Base-by-base conservation (phyloP, 1,140 invertebrate genomes). In the Halesus radiatus region DNA sequence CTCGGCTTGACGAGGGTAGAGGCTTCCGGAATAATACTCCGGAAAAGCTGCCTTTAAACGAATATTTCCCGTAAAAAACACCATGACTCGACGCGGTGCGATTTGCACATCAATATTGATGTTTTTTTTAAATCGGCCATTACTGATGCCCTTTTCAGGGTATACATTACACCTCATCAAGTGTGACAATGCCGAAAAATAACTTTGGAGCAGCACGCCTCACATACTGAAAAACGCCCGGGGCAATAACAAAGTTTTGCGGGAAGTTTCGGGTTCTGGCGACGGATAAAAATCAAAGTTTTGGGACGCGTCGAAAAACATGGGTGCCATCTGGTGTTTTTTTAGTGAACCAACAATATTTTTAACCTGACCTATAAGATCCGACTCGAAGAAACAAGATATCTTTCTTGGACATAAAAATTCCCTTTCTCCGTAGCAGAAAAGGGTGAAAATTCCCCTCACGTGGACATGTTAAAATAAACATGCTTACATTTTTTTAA, bases 141-240 rank as follows among this genome's bases (percentile, higher is more conserved):
- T 13, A 23, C 16, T 53, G 22, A 50, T 72, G 68, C 16, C 50
- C 15, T 20, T 23, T 15, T 26, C 3, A 10, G 68, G 68, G 52
- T 54, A 72, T 76, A 78, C 80, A 74, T 78, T 76, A 81, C 80
- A 81, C 80, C 80, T 81, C 80, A 70, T 81, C 80, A 70, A 73
- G 80, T 74, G 26, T 60, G 80, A 81, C 80, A 78, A 76, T 78
- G 66, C 32, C 76, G 58, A 79, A 81, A 76, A 81, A 81, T 79
- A 81, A 81, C 76, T 81, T 79, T 75, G 29, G 16, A 3, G 60
- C 20, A 37, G 76, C 52, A 75, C 29, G 72, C 53, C 72, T 54
- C n/a, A 75, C 72, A 56, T 75, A 75, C 68, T 56, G 53, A 75
- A 75, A 75, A 75, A 75, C 72, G 54, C 72, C 37, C 52, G 1